Percentiles rank a stretch among this genome's conserved stretches.
These are phyloP conservation scores for Meiosimyza platycephala DNA, from an alignment of 2,888 invertebrate species.

Conservation along the genomic window DNA sequence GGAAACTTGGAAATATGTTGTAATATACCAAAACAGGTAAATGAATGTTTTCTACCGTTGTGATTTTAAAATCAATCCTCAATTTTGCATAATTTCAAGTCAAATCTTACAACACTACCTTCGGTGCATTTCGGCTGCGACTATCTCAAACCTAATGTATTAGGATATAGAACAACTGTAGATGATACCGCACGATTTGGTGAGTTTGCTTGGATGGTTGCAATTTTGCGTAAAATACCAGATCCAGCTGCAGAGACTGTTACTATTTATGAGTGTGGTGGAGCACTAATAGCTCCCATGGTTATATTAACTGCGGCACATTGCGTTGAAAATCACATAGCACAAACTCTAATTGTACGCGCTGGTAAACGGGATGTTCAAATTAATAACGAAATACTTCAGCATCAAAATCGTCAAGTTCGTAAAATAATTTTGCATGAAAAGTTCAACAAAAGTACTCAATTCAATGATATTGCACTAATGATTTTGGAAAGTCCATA, in stretches of 20 bases:
- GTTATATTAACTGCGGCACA: constrained; percentile 87
- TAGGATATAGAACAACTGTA: constrained; percentile 78
- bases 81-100: constrained; percentile 19
- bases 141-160: constrained; percentile 76
- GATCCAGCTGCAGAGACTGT: constrained; percentile 39
- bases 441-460: constrained; percentile 73
- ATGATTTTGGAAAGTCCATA: constrained; percentile 75
- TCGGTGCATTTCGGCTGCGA: constrained; percentile 72
- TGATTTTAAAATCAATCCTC: neutral
- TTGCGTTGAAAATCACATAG: constrained; percentile 69
- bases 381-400: constrained; percentile 75
- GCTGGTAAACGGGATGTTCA: constrained; percentile 89
- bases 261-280: constrained; percentile 69
- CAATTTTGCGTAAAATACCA: constrained; percentile 58
- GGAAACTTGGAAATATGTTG: constrained; percentile 61
- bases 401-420: constrained; percentile 78
- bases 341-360: constrained; percentile 68
- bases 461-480: constrained; percentile 81
- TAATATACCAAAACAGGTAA: constrained; percentile 53
- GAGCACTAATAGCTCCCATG: constrained; percentile 59
- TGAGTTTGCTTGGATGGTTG: constrained; percentile 71
- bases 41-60: neutral
- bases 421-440: constrained; percentile 72
- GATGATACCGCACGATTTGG: constrained; percentile 69
- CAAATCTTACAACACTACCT: constrained; percentile 32